phyloP scores from a whole-genome alignment of 2,888 invertebrate species.

The Bhutanitis thaidina region DNA sequence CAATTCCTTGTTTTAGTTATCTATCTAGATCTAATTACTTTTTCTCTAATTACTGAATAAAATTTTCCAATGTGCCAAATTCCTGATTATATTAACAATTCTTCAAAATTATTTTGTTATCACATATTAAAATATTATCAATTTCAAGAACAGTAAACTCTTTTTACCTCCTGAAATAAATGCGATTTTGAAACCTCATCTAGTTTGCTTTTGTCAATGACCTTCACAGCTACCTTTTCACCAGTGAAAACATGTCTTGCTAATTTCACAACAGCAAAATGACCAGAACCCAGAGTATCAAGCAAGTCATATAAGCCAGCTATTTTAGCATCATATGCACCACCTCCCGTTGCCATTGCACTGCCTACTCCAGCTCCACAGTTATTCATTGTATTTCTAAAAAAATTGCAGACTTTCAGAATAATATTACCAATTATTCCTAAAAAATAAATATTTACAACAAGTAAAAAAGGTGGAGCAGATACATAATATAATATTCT shows the following conservation, averaged over 20 bases:
- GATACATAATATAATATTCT: too few relatives aligned
- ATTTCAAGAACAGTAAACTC: neutral
- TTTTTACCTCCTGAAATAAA: conserved; percentile 94
- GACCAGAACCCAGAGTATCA: conserved; percentile 98
- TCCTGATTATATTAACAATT: too few relatives aligned
- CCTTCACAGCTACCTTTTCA: conserved; percentile 98
- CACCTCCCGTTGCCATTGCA: conserved; percentile 54
- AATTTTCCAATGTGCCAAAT: too few relatives aligned
- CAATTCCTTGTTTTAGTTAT: too few relatives aligned
- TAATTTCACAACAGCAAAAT: conserved; percentile 98
- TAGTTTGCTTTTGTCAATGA: conserved; percentile 98
- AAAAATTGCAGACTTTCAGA: conserved; percentile 22
- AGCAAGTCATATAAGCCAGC: conserved; percentile 98
- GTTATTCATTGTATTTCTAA: conserved; percentile 51
- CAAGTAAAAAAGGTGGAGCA: too few relatives aligned
- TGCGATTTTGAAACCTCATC: conserved; percentile 97
- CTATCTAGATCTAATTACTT: too few relatives aligned
- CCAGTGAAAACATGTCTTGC: conserved; percentile 99
- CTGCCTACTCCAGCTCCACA: conserved; percentile 50
- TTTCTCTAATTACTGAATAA: too few relatives aligned
- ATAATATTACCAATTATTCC: neutral
- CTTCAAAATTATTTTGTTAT: too few relatives aligned
- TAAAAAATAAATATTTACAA: conserved; percentile 3
- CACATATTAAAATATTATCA: too few relatives aligned
- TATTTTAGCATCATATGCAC: conserved; percentile 91